Evolutionary conservation across 1,140 invertebrate species (phyloP), one percentile per base, ranked within the genome.

Genomic region (Procambarus virginalis): DNA sequence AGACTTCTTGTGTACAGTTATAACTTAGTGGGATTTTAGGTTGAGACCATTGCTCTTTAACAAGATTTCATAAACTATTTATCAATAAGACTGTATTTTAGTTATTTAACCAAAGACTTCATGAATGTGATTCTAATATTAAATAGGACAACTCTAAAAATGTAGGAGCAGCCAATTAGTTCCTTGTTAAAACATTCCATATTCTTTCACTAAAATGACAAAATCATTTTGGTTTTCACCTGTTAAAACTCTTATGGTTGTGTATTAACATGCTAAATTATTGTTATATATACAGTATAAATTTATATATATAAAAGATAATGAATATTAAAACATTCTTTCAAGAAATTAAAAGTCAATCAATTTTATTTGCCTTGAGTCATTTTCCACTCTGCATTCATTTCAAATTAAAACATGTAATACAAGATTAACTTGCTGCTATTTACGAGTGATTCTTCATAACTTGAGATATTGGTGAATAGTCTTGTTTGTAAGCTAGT

Each of bases 401-500:
- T 64, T 17, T 5, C 60, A 17, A 64, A 64, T 4, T 64, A 64
- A 64, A 20, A 20, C 60, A 34, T 34, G 34, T 1, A 17, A 20
- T 20, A 17, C 60, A 64, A 45, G 45, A 4, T 60, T 82, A 68
- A 22, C 45, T 70, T 68, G 60, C 14, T 46, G 14, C 68, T 34
- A 2, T 10, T 51, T 73, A 68, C 75, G 77, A 34, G 45, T 86
- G 85, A 64, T 89, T 89, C 46, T 79, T 84, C 88, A 84, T 77
- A 45, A 89, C 82, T 22, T 79, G 60, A 14, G 70, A 60, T 82
- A 77, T 82, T 14, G 77, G 87, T 48, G 84, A 79, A 46, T 83
- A 90, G 79, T 90, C 91, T 79, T 85, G 84, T 82, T 90, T 86
- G 46, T 76, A 86, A 6, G 78, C 82, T 10, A 84, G 45, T 83